Evolutionary conservation across 2,113 vertebrate species (phyloP), one percentile per base, ranked within the genome.

Genomic region (Ranitomeya variabilis): DNA sequence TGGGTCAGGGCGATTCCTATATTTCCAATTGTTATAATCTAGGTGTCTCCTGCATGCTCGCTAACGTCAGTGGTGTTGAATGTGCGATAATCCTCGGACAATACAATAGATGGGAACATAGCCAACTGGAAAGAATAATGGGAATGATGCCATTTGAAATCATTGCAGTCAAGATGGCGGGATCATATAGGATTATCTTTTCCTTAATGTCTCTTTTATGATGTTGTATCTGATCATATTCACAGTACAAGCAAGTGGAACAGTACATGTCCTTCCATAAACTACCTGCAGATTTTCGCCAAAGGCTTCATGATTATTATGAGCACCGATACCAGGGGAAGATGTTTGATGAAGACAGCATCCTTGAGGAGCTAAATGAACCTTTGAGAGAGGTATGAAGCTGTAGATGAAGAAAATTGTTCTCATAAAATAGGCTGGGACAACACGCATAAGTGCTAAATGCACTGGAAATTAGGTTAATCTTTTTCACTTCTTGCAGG

Each of bases 181-280:
- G 37, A 45, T 45, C 37, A 45, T 45, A 45, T 45, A 45, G 37
- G 37, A 45, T 45, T 45, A 45, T 45, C 37, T 45, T 45, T 45
- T 82, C n/a, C 15, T 0, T 51, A 13, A 26, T 66, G 62, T 52
- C n/a, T 55, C 45, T 23, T 37, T 16, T 26, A 19, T 69, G 16
- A 79, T 55, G 52, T 59, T 74, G 26, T 52, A 21, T 31, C 18
- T 74, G 52, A 26, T 23, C 18, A 21, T 66, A 45, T 74, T 87
- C 52, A 0, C 91, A 99, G 98, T 99, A 99, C 94, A 99, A 99
- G 92, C 98, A 99, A 93, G 98, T 99, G 93, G 98, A 99, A 92
- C 98, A 99, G 93, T 99, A 99, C 93, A 99, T 99, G 98, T 99
- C 98, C 90, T 99, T 99, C 95, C 98, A 99, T 95, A 99, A 99